Percentiles rank a stretch among this genome's conserved stretches.
phyloP scores from a whole-genome alignment of 2,888 invertebrate genomes.

The Cosmia pyralina region DNA sequence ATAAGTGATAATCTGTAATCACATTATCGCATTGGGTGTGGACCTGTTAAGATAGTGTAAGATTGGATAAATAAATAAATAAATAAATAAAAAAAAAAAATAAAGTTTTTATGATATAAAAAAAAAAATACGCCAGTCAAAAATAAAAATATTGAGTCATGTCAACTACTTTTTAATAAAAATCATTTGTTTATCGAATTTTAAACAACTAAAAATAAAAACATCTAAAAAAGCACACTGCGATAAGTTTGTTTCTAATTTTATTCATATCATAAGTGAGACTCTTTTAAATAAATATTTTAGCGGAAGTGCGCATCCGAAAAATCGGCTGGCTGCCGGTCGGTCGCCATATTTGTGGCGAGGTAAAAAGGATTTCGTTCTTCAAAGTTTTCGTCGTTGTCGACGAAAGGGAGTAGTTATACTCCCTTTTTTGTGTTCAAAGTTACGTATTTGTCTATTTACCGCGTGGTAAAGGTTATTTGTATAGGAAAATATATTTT shows the following conservation, averaged over 20 bases:
- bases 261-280: constrained; percentile 22
- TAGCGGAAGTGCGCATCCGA: constrained; percentile 85
- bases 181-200: constrained; percentile 48
- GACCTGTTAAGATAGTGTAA: no score
- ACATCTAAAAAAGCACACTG: constrained; percentile 21
- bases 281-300: constrained; percentile 30
- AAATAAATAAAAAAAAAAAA: no score
- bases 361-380: constrained; percentile 85
- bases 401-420: constrained; percentile 92
- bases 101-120: not conserved
- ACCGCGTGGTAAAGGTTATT: constrained; percentile 79
- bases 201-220: constrained; percentile 50
- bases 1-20: no score
- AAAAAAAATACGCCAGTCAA: not conserved
- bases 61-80: no score
- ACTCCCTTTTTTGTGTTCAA: constrained; percentile 89
- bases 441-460: constrained; percentile 77
- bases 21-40: no score
- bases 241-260: constrained; percentile 13
- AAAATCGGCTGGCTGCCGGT: constrained; percentile 86
- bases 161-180: constrained; percentile 61
- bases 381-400: constrained; percentile 91
- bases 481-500: constrained; percentile 82
- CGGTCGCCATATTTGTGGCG: constrained; percentile 94
- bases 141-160: constrained; percentile 61